phyloP scores from a whole-genome alignment of 2,113 vertebrate species.

The Pluvialis apricaria region DNA sequence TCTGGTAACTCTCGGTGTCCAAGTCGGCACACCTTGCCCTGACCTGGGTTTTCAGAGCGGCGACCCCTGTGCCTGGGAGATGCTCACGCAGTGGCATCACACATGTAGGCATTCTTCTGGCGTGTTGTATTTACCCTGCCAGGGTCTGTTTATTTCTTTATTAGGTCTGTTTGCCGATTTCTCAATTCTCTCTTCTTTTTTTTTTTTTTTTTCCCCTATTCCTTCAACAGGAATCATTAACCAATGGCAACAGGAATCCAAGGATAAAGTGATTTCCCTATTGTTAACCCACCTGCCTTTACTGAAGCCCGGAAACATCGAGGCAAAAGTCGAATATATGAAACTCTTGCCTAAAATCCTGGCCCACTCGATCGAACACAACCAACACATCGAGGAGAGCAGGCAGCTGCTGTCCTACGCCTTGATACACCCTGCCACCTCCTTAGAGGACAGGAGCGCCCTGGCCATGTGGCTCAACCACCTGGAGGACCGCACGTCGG shows the following conservation, averaged over 20 bases:
- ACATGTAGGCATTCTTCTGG: neutral
- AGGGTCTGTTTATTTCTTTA: neutral
- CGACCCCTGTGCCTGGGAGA: neutral
- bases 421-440: conserved; percentile 96
- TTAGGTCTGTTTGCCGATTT: neutral
- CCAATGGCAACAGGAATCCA: conserved; percentile 95
- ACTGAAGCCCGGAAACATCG: conserved; percentile 93
- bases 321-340: conserved; percentile 98
- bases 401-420: conserved; percentile 96
- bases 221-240: conserved; percentile 87
- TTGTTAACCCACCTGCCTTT: conserved; percentile 93
- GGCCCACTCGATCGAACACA: conserved; percentile 96
- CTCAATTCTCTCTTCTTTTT: neutral
- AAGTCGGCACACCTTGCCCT: rapidly evolving
- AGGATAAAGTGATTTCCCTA: conserved; percentile 94
- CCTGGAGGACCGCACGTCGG: conserved; percentile 92
- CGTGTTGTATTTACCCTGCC: neutral
- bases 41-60: neutral
- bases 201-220: neutral
- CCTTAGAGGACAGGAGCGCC: conserved; percentile 90
- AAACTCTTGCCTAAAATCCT: conserved; percentile 94
- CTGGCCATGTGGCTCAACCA: conserved; percentile 98
- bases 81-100: neutral
- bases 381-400: conserved; percentile 95
- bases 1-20: neutral